Percentiles rank a stretch among this genome's conserved stretches.
Conservation (phyloP, 2,113 vertebrate genomes). For the Tetraodon nigroviridis region DNA sequence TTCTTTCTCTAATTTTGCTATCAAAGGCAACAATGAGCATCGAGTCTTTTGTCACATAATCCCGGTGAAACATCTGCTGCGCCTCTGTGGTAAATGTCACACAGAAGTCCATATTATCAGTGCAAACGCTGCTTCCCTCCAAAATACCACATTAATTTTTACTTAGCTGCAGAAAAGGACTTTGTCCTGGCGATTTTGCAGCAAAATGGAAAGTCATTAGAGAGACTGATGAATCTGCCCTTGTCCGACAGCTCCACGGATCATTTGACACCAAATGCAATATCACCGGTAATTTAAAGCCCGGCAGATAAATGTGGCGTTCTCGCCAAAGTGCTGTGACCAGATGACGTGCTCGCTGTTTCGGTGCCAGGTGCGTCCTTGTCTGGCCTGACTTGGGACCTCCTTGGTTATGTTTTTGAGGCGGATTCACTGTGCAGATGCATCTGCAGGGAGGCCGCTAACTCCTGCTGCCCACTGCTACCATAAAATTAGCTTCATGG, state of each 20-base stretch:
- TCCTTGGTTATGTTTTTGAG: background rate
- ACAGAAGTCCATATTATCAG: conserved; percentile 37
- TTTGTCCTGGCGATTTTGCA: conserved; percentile 37
- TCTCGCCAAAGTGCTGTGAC: background rate
- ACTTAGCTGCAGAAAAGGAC: conserved; percentile 27
- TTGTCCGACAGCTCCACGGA: conserved; percentile 25
- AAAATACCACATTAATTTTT: conserved; percentile 22
- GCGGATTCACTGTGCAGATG: background rate
- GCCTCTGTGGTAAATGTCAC: conserved; percentile 46
- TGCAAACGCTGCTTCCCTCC: conserved; percentile 23
- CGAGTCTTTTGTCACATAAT: conserved; percentile 51
- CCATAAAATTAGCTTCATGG: too few species aligned
- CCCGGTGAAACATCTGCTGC: conserved; percentile 50
- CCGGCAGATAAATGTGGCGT: conserved; percentile 18
- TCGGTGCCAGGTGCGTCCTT: background rate
- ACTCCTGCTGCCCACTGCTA: too few species aligned
- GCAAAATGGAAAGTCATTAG: conserved; percentile 37
- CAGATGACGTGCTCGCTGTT: background rate
- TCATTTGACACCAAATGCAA: conserved; percentile 7
- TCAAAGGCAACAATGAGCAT: conserved; percentile 44
- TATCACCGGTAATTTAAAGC: conserved; percentile 18
- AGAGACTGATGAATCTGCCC: conserved; percentile 34
- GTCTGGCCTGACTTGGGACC: background rate
- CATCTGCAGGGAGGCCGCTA: too few species aligned
- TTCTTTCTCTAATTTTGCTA: conserved; percentile 1